phyloP scores from a whole-genome alignment of 2,888 invertebrate genomes.

The Acrocera orbiculus region DNA sequence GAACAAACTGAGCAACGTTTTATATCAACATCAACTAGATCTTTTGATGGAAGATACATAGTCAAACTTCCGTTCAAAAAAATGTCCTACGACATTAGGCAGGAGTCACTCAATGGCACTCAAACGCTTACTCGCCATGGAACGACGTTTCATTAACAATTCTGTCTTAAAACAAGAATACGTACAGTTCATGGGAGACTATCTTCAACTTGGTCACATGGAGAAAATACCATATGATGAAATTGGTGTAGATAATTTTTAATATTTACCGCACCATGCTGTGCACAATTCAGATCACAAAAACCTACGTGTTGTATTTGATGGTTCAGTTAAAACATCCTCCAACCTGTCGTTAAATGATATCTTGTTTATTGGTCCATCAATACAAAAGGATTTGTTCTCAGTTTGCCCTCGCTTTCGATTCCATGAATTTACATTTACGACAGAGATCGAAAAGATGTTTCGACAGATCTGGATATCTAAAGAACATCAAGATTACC shows the following conservation, averaged over 20 bases:
- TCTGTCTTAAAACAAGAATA: slow-evolving; percentile 6
- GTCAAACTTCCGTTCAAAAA: neutral
- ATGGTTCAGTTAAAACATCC: slow-evolving; percentile 2
- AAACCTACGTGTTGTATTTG: slow-evolving; percentile 5
- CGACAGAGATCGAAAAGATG: slow-evolving; percentile 7
- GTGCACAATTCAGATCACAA: slow-evolving; percentile 1
- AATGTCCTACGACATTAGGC: neutral
- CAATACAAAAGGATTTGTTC: neutral
- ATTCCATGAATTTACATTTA: neutral
- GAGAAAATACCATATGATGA: neutral
- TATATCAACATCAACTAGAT: too few relatives aligned
- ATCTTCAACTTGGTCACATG: slow-evolving; percentile 13
- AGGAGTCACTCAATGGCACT: neutral
- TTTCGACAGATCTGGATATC: slow-evolving; percentile 1
- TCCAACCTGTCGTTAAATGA: neutral
- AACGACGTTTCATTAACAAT: neutral
- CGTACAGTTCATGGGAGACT: slow-evolving; percentile 13
- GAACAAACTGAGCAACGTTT: too few relatives aligned
- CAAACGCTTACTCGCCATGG: neutral
- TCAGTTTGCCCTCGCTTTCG: neutral
- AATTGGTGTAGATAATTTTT: neutral
- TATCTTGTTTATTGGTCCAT: neutral
- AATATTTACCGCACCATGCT: slow-evolving; percentile 1
- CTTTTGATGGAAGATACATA: neutral
- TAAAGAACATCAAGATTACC: neutral